phyloP scores from a whole-genome alignment of 2,113 vertebrate genomes.

The Origma solitaria region DNA sequence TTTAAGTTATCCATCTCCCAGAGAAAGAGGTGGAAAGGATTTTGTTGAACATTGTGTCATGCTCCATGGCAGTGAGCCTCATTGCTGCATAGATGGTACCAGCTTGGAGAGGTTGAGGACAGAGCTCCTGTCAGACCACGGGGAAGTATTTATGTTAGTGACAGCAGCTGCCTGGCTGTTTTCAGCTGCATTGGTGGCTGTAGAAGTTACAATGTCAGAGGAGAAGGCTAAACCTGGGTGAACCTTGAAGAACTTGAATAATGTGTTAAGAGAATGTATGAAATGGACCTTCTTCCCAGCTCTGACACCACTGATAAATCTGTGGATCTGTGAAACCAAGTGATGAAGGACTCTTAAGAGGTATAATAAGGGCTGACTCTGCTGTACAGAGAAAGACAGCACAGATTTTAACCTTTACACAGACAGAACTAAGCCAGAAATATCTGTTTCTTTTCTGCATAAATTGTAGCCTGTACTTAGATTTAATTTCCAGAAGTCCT shows the following conservation, averaged over 20 bases:
- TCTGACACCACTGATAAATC: neutral
- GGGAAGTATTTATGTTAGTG: neutral
- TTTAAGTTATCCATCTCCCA: neutral
- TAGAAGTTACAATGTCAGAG: neutral
- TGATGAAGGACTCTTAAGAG: neutral
- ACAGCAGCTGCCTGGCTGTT: neutral
- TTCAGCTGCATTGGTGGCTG: neutral
- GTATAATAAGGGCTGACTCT: neutral
- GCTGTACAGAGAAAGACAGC: neutral
- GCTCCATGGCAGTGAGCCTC: neutral
- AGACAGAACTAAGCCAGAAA: neutral
- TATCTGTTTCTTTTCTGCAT: neutral
- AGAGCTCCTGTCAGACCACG: neutral
- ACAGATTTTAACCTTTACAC: neutral
- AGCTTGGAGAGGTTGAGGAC: neutral
- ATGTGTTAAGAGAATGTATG: neutral
- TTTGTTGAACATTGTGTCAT: neutral
- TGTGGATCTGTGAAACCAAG: neutral
- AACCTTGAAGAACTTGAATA: neutral
- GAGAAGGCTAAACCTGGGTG: neutral
- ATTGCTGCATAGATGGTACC: neutral
- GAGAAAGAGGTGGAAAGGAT: neutral
- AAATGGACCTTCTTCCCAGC: neutral
- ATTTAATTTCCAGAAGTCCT: neutral
- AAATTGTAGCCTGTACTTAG: neutral